A percentile compares a stretch with the other conserved stretches of the same genome.
Conservation (phyloP, 2,113 vertebrate genomes). For the Orthonyx spaldingii region DNA sequence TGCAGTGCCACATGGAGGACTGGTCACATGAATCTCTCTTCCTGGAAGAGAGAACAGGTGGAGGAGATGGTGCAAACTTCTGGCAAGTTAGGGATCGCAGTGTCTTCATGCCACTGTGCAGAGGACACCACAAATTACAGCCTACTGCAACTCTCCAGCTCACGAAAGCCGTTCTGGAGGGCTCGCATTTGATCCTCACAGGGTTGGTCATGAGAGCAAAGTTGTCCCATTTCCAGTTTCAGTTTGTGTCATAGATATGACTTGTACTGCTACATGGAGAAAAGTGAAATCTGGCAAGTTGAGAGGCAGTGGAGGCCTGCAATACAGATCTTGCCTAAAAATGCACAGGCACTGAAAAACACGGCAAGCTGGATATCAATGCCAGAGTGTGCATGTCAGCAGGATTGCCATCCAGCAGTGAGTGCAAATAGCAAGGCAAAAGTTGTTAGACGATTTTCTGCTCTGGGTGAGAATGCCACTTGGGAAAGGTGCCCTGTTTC, state of each 20-base stretch:
- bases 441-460: background rate
- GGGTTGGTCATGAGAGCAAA: background rate
- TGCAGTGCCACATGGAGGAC: background rate
- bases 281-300: background rate
- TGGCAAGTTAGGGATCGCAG: background rate
- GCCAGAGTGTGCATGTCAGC: background rate
- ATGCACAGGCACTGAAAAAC: background rate
- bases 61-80: background rate
- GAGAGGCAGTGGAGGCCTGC: background rate
- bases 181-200: fast-evolving
- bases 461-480: background rate
- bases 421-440: background rate
- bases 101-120: background rate
- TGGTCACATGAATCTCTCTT: background rate
- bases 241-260: background rate
- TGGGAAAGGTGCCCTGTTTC: background rate
- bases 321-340: background rate
- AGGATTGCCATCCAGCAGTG: background rate
- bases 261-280: fast-evolving
- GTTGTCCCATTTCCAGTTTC: background rate
- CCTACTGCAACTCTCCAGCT: background rate
- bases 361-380: background rate
- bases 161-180: background rate
- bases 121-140: background rate
- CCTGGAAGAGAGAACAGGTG: background rate